These are phyloP conservation scores for Oriolus oriolus DNA, from an alignment of 2,113 vertebrate species.

Conservation along the genomic window DNA sequence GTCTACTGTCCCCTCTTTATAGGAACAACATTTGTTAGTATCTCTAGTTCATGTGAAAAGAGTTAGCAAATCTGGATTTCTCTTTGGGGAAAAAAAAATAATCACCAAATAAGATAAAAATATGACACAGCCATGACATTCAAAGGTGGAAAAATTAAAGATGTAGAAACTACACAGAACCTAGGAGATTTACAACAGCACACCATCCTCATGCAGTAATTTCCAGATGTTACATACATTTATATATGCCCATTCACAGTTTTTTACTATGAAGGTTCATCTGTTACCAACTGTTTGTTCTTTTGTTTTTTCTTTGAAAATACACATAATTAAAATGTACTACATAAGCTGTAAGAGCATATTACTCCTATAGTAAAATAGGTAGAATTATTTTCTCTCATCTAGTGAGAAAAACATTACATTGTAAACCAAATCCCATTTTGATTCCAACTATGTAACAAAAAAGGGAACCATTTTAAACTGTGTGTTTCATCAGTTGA, in stretches of 20 bases:
- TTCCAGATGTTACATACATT: not conserved
- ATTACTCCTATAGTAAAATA: not conserved
- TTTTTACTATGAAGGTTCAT: not conserved
- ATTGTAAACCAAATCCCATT: not conserved
- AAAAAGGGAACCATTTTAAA: not conserved
- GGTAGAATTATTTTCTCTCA: not conserved
- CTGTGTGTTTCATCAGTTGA: not conserved
- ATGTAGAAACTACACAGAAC: not conserved
- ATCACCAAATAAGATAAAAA: not conserved
- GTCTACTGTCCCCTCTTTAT: not conserved
- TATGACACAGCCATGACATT: not conserved
- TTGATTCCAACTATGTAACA: not conserved
- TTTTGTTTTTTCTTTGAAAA: not conserved
- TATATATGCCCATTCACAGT: not conserved
- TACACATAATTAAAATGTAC: not conserved
- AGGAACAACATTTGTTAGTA: not conserved
- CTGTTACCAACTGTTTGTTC: not conserved
- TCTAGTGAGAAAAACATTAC: not conserved
- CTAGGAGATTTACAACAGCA: not conserved
- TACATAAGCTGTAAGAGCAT: not conserved
- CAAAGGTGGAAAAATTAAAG: not conserved
- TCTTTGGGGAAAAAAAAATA: not conserved
- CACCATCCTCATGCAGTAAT: not conserved
- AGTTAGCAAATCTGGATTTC: not conserved
- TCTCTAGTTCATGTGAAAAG: not conserved